Evolutionary conservation across 2,113 vertebrate species (phyloP).

Genomic region (Emydocephalus ijimae): DNA sequence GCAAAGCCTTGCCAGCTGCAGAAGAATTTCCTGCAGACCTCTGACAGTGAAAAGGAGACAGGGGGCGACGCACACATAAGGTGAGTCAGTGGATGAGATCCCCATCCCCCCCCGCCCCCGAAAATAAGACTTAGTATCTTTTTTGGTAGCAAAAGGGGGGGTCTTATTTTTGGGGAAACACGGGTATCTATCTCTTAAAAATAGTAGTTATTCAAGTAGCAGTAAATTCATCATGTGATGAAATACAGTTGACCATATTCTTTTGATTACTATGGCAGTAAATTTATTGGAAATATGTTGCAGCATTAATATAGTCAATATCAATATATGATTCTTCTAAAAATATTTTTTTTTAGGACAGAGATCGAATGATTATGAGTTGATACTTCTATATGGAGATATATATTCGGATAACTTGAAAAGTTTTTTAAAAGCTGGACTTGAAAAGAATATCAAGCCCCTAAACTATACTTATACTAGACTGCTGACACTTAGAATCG

Average conservation of each 20-base stretch:
- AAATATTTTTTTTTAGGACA: not conserved
- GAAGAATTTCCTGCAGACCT: no score
- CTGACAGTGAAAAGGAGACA: no score
- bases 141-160: no score
- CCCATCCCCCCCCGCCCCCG: no score
- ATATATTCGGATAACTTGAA: not conserved
- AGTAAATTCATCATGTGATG: not conserved
- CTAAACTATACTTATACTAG: not conserved
- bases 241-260: not conserved
- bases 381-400: not conserved
- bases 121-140: no score
- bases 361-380: not conserved
- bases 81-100: no score
- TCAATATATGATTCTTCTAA: not conserved
- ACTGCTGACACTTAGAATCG: not conserved
- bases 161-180: no score
- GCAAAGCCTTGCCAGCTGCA: no score
- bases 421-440: not conserved
- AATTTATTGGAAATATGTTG: not conserved
- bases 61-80: no score
- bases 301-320: not conserved
- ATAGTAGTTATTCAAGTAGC: not conserved
- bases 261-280: not conserved
- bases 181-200: not conserved
- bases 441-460: not conserved